Base-by-base conservation (phyloP, 2,113 vertebrate species). In the Panurus biarmicus region DNA sequence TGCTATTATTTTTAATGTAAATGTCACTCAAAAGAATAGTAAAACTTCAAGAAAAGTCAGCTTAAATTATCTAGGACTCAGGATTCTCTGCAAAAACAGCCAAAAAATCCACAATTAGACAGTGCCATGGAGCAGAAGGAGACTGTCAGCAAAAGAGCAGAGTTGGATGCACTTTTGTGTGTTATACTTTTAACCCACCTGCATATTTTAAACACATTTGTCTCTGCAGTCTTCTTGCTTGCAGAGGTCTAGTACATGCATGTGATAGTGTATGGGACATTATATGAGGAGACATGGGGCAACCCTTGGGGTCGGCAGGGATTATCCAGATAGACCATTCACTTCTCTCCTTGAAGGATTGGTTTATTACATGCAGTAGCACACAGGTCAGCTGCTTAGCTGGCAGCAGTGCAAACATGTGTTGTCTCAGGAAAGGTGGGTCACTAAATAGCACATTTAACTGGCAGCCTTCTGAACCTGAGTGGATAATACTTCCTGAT, bases 401-500 rank as follows among this genome's bases (percentile, higher is more conserved):
- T 25, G 18, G 60, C 64, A 69, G 76, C n/a, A 23, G 40, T 10
- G 47, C 67, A 18, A 28, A 70, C 51, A 35, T 40, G 7, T 62
- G 79, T 26, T 51, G 25, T 56, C 47, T n/a, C 18, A 5, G 57
- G 62, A 48, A 69, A 85, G 92, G 53, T 53, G 58, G 81, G 54
- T 82, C 66, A 45, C 67, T 21, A 16, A 64, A 33, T 21, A 79
- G 44, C 35, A 22, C 2, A 0, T 78, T 85, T 81, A 48, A 51
- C 84, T 67, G 48, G 50, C 60, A 70, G 58, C 67, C 42, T 92
- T 21, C 54, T 56, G 67, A 47, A 73, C 51, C 36, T 4, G 2
- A 56, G 51, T 28, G 53, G 65, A 67, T 92, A 92, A 96, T 77
- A 33, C 90, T 77, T 80, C 56, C 64, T 77, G 79, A 95, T 94